Evolutionary conservation across 2,113 vertebrate genomes (phyloP).

Genomic region (Labeo rohita): DNA sequence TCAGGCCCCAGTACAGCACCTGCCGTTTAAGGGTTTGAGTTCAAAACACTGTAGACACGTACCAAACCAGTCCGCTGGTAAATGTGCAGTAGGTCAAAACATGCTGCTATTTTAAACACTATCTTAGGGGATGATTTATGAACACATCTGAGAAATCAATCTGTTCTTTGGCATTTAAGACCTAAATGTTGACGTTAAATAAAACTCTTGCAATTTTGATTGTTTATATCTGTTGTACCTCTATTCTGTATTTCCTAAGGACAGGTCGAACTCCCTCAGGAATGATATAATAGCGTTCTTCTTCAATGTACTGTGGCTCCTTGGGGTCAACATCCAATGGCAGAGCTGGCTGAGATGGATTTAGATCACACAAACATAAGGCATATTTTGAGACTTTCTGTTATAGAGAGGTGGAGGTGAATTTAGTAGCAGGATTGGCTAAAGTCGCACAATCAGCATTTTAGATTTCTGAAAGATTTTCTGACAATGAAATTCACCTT

Average conservation of each 20-base stretch:
- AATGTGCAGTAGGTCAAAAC: not conserved
- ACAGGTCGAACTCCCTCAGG: slow-evolving; percentile 84
- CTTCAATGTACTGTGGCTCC: slow-evolving; percentile 72
- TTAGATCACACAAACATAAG: slow-evolving; percentile 2
- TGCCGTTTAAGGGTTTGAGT: slow-evolving; percentile 56
- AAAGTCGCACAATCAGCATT: not conserved
- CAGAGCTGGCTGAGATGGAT: slow-evolving; percentile 78
- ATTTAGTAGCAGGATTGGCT: not conserved
- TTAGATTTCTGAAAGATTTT: not conserved
- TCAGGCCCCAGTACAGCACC: slow-evolving; percentile 93
- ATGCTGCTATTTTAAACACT: not conserved
- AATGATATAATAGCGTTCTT: slow-evolving; percentile 79
- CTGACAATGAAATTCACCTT: not conserved
- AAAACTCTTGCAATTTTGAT: not conserved
- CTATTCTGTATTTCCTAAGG: slow-evolving; percentile 88
- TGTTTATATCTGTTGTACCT: slow-evolving; percentile 72
- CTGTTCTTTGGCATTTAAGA: not conserved
- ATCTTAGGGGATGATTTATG: not conserved
- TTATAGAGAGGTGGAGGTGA: not conserved
- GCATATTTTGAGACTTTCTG: not conserved
- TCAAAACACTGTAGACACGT: not conserved
- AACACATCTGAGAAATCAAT: not conserved
- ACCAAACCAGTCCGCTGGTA: not conserved
- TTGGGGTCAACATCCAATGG: slow-evolving; percentile 83
- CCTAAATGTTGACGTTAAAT: not conserved